Base-by-base conservation (phyloP, 2,113 vertebrate genomes). In the Pteropus alecto region DNA sequence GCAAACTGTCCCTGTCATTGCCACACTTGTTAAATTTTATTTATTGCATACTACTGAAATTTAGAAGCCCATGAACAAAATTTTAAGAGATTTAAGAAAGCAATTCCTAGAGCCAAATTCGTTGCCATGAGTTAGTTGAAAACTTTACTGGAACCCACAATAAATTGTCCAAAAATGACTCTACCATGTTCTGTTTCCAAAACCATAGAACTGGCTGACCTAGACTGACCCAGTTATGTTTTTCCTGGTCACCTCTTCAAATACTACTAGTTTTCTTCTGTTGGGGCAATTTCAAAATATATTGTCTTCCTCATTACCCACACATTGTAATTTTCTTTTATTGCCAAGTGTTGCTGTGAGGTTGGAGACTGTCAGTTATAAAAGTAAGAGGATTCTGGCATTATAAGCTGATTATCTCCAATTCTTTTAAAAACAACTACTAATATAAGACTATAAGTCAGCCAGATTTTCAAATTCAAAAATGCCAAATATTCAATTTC, bases 201-300 rank as follows among this genome's bases (percentile, higher is more conserved):
- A 95, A 84, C 81, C 84, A 61, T 70, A 76, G 60, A 83, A 58
- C 63, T 83, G 82, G 82, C 89, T 96, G 86, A 95, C 93, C 83
- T 87, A 43, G n/a, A n/a, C 4, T 87, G 73, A 74, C 93, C 78
- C 14, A 84, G 78, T 68, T 74, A 73, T 73, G 61, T 87, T 96
- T 94, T 83, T 96, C 51, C 65, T 94, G 86, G 93, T 26, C 35
- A 65, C 35, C 33, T 87, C 74, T 95, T 92, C 87, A 93, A 74
- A 90, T 70, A 41, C 30, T 84, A 68, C 14, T 30, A 65, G 15
- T 68, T 95, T 24, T 28, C 46, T 84, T 61, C 33, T 85, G 26
- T 86, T 73, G 87, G 6, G 33, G 13, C 14, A 79, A 51, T 65
- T 97, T 67, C 1, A 63, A 74, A 41, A 95, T 79, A 43, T 56